Evolutionary conservation across 2,888 invertebrate genomes (phyloP), one percentile per base, ranked within the genome.

Genomic region (Ctenicera cuprea): DNA sequence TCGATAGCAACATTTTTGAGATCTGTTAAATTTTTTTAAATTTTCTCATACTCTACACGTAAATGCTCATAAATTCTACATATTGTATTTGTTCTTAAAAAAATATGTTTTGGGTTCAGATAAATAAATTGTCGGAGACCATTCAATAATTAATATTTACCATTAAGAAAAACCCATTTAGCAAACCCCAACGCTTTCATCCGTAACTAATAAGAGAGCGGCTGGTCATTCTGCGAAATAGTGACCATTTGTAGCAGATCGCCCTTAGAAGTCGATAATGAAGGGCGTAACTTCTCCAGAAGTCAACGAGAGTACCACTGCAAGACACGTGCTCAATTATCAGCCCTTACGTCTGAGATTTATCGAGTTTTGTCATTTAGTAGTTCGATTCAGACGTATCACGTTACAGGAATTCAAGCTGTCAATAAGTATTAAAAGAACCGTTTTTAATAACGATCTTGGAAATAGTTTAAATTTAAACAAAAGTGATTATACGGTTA

Each of bases 201-300:
- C 62, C 67, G 61, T 70, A 30, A 74, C 74, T 74, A 74, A 74
- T 70, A 62, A 61, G 63, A 48, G 18, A 50, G 33, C 54, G 33
- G 41, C n/a, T 43, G 66, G 61, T 64, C 63, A 65, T 74, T 70
- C 41, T 50, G 37, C n/a, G 38, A 48, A 68, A 41, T 65, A 61
- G 52, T 71, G 74, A 57, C 62, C 71, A 66, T 74, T 74, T 59
- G 54, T 43, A 54, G 41, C 74, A 74, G 71, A 74, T 66, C 70
- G 26, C 59, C 59, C 69, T 65, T 50, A 33, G 61, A 65, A 67
- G 54, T 74, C 74, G 74, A 71, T 74, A 74, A 74, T 66, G 74
- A 71, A 74, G 74, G 74, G 71, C 65, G 71, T 67, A 61, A 61
- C 61, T 70, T 61, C 26, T 41, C 41, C 48, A 43, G 57, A 63